These are phyloP conservation scores for Ovis aries DNA, from an alignment of 2,113 vertebrate species.

Conservation along the genomic window DNA sequence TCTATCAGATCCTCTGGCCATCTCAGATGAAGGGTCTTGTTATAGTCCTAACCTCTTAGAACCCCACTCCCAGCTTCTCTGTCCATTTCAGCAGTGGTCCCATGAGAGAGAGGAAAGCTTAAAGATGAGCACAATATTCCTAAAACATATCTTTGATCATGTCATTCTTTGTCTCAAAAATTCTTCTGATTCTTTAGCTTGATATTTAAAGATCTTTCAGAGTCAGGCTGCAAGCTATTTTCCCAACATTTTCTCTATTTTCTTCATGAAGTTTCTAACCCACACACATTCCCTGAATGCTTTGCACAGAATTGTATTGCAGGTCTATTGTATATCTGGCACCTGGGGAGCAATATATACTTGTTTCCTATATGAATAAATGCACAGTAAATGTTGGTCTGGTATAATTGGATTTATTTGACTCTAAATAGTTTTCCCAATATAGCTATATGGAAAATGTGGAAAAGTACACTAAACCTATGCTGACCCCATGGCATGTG, in stretches of 20 bases:
- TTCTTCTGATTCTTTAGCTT: slow-evolving; percentile 17
- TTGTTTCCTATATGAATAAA: background rate
- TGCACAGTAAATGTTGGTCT: background rate
- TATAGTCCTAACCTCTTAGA: background rate
- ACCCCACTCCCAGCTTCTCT: background rate
- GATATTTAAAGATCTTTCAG: background rate
- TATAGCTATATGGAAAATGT: background rate
- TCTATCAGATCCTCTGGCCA: background rate
- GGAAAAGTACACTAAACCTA: background rate
- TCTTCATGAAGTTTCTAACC: background rate
- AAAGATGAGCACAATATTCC: background rate
- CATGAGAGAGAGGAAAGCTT: background rate
- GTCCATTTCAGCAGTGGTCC: background rate
- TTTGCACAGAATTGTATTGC: background rate
- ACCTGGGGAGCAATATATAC: background rate
- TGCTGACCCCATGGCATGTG: background rate
- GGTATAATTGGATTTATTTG: background rate
- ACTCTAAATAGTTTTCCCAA: background rate
- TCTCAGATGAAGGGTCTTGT: background rate
- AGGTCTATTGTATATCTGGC: background rate
- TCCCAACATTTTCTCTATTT: background rate
- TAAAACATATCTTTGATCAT: background rate
- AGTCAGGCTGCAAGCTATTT: background rate
- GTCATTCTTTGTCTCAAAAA: background rate
- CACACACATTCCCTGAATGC: background rate